Conservation (phyloP, 2,113 vertebrate species). For the Acanthochromis polyacanthus region DNA sequence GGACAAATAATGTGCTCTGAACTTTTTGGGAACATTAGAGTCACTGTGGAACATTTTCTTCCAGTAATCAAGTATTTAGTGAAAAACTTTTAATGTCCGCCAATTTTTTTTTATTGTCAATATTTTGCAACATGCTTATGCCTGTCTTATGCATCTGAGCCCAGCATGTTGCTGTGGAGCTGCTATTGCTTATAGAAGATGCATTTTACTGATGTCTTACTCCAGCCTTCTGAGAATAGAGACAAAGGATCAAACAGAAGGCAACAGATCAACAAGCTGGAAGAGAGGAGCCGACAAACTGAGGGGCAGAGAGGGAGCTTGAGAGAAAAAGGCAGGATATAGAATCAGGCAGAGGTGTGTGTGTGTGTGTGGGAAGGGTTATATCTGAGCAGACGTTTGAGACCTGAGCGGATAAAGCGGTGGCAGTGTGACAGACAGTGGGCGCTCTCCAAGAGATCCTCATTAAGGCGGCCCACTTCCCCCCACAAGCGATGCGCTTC, state of each 20-base stretch:
- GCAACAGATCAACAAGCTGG: slow-evolving; percentile 54
- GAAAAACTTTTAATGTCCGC: not conserved
- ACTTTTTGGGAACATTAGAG: not conserved
- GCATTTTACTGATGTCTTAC: slow-evolving; percentile 76
- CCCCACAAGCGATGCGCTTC: slow-evolving; percentile 42
- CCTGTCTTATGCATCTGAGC: slow-evolving; percentile 5
- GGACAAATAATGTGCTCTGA: slow-evolving; percentile 5
- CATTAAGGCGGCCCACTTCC: slow-evolving; percentile 73
- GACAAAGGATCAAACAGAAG: slow-evolving; percentile 77
- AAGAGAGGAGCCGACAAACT: slow-evolving; percentile 44
- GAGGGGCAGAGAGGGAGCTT: slow-evolving; percentile 18
- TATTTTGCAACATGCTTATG: not conserved
- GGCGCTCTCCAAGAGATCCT: slow-evolving; percentile 70
- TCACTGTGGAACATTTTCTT: not conserved
- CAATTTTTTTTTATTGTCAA: not conserved
- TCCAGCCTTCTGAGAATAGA: slow-evolving; percentile 66
- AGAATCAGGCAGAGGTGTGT: slow-evolving; percentile 33
- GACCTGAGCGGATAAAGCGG: slow-evolving; percentile 68
- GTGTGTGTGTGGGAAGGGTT: slow-evolving; percentile 14
- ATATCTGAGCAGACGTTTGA: slow-evolving; percentile 65
- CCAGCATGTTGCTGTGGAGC: slow-evolving; percentile 21
- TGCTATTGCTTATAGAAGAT: slow-evolving; percentile 48
- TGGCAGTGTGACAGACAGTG: slow-evolving; percentile 76
- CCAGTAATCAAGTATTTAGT: not conserved
- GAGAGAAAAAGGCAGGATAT: slow-evolving; percentile 44